Conservation (phyloP, 2,888 invertebrate genomes). For the Eupithecia subumbrata region DNA sequence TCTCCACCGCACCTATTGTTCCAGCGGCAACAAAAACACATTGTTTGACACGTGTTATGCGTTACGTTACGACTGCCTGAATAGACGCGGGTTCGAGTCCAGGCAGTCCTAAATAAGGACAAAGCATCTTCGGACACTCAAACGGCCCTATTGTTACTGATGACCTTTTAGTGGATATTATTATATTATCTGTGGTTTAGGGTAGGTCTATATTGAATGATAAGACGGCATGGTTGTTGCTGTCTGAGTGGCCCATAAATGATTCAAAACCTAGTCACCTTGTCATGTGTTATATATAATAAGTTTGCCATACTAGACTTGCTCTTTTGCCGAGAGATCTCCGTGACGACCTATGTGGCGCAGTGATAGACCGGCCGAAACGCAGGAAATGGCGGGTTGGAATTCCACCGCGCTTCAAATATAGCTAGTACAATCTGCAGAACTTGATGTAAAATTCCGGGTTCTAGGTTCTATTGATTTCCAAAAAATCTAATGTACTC, state of each 20-base stretch:
- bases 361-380: background rate
- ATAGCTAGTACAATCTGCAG: background rate
- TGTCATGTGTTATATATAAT: too few species aligned
- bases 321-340: background rate
- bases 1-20: constrained; percentile 56
- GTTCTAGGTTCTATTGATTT: background rate
- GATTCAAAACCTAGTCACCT: too few species aligned
- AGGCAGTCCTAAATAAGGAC: constrained; percentile 39
- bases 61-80: constrained; percentile 73
- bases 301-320: background rate
- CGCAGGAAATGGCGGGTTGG: background rate
- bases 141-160: constrained; percentile 15
- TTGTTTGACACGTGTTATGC: constrained; percentile 81
- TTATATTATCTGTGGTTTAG: background rate
- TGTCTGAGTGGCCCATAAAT: background rate
- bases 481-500: background rate
- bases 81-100: constrained; percentile 68
- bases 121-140: constrained; percentile 28
- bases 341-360: background rate
- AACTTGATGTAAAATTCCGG: background rate
- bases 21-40: constrained; percentile 74
- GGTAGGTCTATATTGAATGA: background rate
- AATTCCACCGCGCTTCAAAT: background rate
- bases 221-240: background rate
- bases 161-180: background rate